Conservation (phyloP, 2,888 invertebrate genomes). For the Scaptomyza flava region DNA sequence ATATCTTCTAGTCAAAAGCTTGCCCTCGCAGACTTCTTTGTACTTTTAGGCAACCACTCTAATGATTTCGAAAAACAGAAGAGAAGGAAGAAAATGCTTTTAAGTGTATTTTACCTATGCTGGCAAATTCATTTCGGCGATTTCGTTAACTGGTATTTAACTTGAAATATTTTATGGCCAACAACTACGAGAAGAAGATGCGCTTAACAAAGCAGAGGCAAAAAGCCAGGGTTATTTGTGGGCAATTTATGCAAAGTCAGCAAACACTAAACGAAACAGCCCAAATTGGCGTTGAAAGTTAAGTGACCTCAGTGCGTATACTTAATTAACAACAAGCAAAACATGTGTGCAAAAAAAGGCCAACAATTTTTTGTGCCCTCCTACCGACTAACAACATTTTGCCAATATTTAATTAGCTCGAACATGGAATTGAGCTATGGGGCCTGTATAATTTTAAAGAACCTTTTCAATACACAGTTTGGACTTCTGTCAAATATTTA, state of each 20-base stretch:
- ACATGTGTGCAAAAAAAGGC: conserved; percentile 41
- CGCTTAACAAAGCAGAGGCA: conserved; percentile 18
- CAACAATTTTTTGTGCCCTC: conserved; percentile 20
- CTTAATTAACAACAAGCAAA: conserved; percentile 69
- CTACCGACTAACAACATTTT: conserved; percentile 44
- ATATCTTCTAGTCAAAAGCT: neutral
- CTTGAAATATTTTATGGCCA: conserved; percentile 45
- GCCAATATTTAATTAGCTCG: conserved; percentile 72
- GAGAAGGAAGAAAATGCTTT: conserved; percentile 30
- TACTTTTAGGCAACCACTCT: conserved; percentile 3
- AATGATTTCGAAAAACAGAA: conserved; percentile 22
- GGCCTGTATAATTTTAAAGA: conserved; percentile 9
- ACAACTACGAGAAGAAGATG: conserved; percentile 15
- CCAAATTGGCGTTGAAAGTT: conserved; percentile 34
- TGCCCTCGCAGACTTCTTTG: neutral
- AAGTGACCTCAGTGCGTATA: conserved; percentile 54
- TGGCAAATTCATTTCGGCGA: conserved; percentile 44
- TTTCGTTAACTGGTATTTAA: conserved; percentile 59
- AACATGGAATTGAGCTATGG: conserved; percentile 5
- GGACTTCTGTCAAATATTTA: conserved; percentile 61
- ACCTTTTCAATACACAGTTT: conserved; percentile 42
- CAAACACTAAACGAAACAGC: conserved; percentile 58
- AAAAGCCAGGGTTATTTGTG: conserved; percentile 30
- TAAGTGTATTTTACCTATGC: conserved; percentile 70
- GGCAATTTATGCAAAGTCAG: conserved; percentile 71